Base-by-base conservation (phyloP, 2,888 invertebrate genomes). In the Sinopyrophorus schimmeli region DNA sequence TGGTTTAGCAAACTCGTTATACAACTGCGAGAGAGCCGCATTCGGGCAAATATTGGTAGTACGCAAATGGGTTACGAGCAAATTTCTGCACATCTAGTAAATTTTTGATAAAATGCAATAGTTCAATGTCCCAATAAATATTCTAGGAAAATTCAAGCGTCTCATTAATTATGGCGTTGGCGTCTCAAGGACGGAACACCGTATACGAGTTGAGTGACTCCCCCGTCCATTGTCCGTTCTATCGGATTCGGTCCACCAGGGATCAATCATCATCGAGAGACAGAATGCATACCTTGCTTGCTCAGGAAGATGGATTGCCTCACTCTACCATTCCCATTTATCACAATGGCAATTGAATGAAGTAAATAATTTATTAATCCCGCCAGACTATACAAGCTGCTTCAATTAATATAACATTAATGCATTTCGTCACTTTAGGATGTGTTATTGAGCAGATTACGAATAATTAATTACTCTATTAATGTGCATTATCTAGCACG, bases 151-250 rank as follows among this genome's bases (percentile, higher is more conserved):
- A 41, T 44, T 37, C 26, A 51, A 44, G 38, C 52, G 60, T 43
- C 60, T 55, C 60, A 59, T 69, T 70, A 72, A 73, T 76, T 76
- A 76, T 75, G 74, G 74, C 65, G 60, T 47, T 64, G 67, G 60
- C 67, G 55, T 58, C 62, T 71, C 76, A 76, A 74, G 76, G 75
- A 75, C 73, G 69, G 63, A 58, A 60, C 50, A 52, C 58, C 51
- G 68, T 69, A 70, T 66, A 58, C 60, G 64, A 63, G 63, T 64
- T 62, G 59, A 48, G 44, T 52, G 60, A 47, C 64, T 62, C 60
- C 59, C 60, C 62, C 66, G 61, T 66, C 65, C 62, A 57, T 55
- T 56, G 55, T 54, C 55, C 53, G 48, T 46, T 47, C 47, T 40
- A 55, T 52, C 34, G 34, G 20, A 53, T 53, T 39, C 32, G 31